Evolutionary conservation across 2,797 vertebrate species (phyloP).

Genomic region (Sciurus vulgaris): DNA sequence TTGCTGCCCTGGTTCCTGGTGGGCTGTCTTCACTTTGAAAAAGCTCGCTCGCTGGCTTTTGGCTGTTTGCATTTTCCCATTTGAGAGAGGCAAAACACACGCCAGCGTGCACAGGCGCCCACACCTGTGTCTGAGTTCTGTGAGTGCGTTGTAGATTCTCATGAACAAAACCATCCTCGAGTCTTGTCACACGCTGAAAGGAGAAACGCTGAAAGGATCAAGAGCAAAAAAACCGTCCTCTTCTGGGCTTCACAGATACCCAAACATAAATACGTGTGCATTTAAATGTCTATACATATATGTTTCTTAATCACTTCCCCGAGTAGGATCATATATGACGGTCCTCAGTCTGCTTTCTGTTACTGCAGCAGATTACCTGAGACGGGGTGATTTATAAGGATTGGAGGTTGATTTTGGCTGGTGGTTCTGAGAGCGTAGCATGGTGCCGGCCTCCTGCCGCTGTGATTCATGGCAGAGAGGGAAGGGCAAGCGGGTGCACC

Average conservation of each 20-base stretch:
- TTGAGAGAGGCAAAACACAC: not conserved
- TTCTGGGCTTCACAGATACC: not conserved
- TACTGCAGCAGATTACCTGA: not conserved
- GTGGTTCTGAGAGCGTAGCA: not conserved
- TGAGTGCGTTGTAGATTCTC: not conserved
- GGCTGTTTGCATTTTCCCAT: not conserved
- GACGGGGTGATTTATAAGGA: not conserved
- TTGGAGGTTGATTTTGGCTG: not conserved
- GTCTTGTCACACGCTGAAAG: not conserved
- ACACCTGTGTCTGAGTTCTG: not conserved
- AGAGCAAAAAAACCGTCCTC: not conserved
- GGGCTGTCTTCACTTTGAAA: not conserved
- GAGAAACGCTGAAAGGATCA: not conserved
- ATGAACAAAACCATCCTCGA: not conserved
- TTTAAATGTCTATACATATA: not conserved
- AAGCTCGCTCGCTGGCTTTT: not conserved
- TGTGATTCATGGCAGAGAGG: not conserved
- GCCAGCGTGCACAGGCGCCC: accelerated
- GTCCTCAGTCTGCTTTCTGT: not conserved
- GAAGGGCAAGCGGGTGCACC: not conserved
- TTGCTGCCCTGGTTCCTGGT: not conserved
- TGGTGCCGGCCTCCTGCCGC: not conserved
- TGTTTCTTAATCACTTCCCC: not conserved
- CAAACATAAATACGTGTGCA: not conserved
- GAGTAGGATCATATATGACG: not conserved